Conservation (phyloP, 1,140 invertebrate genomes). For the Lepidurus couesii region DNA sequence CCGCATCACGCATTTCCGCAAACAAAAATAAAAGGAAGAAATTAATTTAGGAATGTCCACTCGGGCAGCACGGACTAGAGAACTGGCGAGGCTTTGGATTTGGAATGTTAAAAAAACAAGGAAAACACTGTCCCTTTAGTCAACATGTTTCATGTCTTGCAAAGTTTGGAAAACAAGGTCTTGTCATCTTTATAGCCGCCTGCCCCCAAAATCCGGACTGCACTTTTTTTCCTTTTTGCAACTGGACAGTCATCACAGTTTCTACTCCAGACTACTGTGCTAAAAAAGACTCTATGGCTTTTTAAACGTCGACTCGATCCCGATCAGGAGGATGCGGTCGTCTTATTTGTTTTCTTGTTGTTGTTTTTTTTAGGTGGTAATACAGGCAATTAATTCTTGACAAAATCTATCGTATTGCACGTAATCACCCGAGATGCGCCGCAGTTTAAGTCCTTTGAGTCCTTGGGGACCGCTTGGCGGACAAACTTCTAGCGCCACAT, state of each 20-base stretch:
- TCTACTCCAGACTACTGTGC: neutral
- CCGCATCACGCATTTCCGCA: neutral
- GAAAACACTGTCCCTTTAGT: neutral
- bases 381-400: constrained; percentile 80
- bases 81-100: neutral
- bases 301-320: neutral
- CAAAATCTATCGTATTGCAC: constrained; percentile 83
- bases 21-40: neutral
- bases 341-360: too few species aligned
- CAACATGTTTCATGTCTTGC: neutral
- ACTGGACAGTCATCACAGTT: neutral
- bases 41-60: neutral
- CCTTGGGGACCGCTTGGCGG: constrained; percentile 38
- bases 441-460: constrained; percentile 74
- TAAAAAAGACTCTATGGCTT: neutral
- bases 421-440: constrained; percentile 85
- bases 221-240: neutral
- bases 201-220: neutral
- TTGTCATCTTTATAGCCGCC: neutral
- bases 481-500: constrained; percentile 40
- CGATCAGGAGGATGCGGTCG: neutral
- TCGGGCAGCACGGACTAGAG: constrained; percentile 9
- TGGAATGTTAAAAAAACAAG: constrained; percentile 2
- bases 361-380: constrained; percentile 44
- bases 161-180: neutral